Evolutionary conservation across 2,797 vertebrate species (phyloP), one percentile per base, ranked within the genome.

Genomic region (Mergus octosetaceus): DNA sequence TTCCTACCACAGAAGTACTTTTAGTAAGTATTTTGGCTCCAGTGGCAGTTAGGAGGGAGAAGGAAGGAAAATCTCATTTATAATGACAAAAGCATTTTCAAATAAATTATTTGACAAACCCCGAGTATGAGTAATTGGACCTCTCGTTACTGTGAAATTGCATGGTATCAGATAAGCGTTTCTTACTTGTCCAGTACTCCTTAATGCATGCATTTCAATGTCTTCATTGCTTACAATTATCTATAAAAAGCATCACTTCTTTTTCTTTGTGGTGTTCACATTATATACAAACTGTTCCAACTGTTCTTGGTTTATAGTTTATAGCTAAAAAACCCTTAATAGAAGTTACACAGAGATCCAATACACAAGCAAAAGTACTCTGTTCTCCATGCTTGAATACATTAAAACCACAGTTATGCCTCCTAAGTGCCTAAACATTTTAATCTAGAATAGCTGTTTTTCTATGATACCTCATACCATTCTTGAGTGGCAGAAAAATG

Each of bases 401-500:
- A 69, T 77, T 45, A 85, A 92, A 82, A 6, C 39, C 77, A 54
- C 80, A 93, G 13, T 72, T 91, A 87, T 61, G 61, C 32, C 89
- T 95, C 41, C n/a, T 87, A 94, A 91, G 43, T 80, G 90, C 74
- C 80, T 79, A 66, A 73, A 73, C 0, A 0, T 87, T 95, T 96
- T 86, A 69, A 90, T 78, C 25, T 43, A 71, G 53, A 64, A 28
- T 82, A 72, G 43, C 19, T 65, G 56, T 57, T 93, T 82, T 90
- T 47, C 39, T 79, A 2, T 45, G 34, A 90, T 81, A 49, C 34
- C 88, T 80, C 71, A 49, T 79, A 58, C 56, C 49, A 19, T 38
- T 82, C 43, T 74, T 68, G 74, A 94, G 73, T 47, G 84, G 34
- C 77, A 89, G 74, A 53, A 86, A 91, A 93, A 94, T 10, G 17